A percentile compares a stretch with the other conserved stretches of the same genome.
Conservation (phyloP, 2,113 vertebrate genomes). For the Anseranas semipalmata region DNA sequence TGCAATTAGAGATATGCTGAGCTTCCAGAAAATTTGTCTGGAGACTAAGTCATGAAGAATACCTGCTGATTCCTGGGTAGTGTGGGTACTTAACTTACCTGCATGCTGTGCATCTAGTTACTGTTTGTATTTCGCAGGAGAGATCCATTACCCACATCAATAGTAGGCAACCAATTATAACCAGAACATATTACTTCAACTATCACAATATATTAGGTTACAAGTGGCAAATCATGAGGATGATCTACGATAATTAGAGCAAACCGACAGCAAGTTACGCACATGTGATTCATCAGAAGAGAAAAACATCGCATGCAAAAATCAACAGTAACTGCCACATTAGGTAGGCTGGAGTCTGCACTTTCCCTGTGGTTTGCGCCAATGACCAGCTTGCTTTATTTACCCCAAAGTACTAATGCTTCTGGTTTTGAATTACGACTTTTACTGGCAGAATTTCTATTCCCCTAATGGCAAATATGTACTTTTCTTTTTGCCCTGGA, state of each 20-base stretch:
- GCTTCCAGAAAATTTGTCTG: conserved; percentile 67
- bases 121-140: conserved; percentile 76
- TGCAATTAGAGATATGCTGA: conserved; percentile 79
- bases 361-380: not conserved
- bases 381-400: not conserved
- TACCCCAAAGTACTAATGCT: not conserved
- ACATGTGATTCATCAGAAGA: conserved; percentile 15
- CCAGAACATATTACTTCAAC: conserved; percentile 58
- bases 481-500: not conserved
- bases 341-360: not conserved
- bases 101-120: conserved; percentile 75
- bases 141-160: conserved; percentile 73
- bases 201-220: conserved; percentile 56
- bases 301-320: not conserved
- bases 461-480: not conserved
- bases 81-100: conserved; percentile 73
- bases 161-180: conserved; percentile 75
- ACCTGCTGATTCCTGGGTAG: conserved; percentile 74
- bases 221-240: conserved; percentile 60
- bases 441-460: conserved; percentile 40
- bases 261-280: conserved; percentile 22
- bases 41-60: conserved; percentile 71
- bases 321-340: conserved; percentile 28
- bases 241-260: conserved; percentile 68
- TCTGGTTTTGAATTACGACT: conserved; percentile 29